Evolutionary conservation across 1,140 invertebrate species (phyloP), one percentile per base, ranked within the genome.

Genomic region (Cylas formicarius): DNA sequence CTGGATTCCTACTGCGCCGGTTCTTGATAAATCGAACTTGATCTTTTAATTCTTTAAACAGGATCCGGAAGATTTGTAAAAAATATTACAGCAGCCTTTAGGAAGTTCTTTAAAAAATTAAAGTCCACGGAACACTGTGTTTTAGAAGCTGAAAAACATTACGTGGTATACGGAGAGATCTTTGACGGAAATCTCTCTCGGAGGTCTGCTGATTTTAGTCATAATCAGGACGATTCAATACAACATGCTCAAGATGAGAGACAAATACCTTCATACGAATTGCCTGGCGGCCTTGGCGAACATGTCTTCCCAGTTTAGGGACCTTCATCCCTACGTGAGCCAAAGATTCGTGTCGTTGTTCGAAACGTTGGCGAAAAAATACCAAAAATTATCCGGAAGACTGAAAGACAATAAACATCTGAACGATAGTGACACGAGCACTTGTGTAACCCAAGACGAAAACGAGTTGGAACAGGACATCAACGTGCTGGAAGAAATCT

Each of bases 281-380:
- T 95, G 96, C 67, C 72, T 99, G 35, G 96, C 96, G 28, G 94
- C 95, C 4, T 72, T 99, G 46, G 95, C 96, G 23, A 99, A 99
- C 61, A 98, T 99, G 94, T 87, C 89, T 29, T 82, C 86, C 47
- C 88, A 97, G 66, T 97, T 98, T 63, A 80, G 85, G 61, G 80
- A 87, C 44, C 71, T 99, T 14, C 93, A 97, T 72, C 89, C 93
- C 0, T 96, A 96, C 68, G 95, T 97, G 17, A 90, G 90, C 53
- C 94, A 99, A 69, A 77, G 92, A 60, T 68, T 97, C 50, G 76
- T 97, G 36, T 88, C 84, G 41, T 67, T 94, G 17, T 91, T 92
- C 60, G 87, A 92, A 66, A 88, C 86, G 1, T 69, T 94, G 29
- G 86, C 86, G 0, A 90, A 89, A 53, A 79, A 84, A 53, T 80